These are phyloP conservation scores for Lepus timidus DNA, from an alignment of 2,113 vertebrate species.

Conservation along the genomic window DNA sequence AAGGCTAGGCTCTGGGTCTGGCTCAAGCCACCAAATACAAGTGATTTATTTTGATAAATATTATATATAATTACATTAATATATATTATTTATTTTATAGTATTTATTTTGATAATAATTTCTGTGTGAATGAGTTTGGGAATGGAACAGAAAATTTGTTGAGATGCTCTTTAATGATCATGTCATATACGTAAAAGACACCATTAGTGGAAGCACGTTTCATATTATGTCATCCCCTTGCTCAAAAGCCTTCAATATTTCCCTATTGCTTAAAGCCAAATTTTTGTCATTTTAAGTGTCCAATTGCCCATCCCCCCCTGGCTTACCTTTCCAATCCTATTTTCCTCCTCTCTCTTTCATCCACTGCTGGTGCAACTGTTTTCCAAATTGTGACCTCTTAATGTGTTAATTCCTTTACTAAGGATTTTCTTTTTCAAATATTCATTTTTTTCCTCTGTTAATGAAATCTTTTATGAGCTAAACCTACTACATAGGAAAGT, in stretches of 20 bases:
- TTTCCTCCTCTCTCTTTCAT: not conserved
- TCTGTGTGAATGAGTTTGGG: not conserved
- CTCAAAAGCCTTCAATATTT: not conserved
- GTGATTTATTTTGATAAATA: not conserved
- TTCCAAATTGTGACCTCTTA: not conserved
- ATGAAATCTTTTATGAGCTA: not conserved
- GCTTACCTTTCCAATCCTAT: not conserved
- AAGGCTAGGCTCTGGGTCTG: not conserved
- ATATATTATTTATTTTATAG: no score
- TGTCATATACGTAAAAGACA: not conserved
- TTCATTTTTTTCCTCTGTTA: not conserved
- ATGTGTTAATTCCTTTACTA: not conserved
- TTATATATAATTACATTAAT: no score
- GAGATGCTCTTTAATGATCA: not conserved
- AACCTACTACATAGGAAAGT: not conserved
- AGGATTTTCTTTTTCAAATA: not conserved
- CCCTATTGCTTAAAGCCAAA: not conserved
- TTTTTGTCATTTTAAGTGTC: not conserved
- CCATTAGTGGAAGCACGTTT: not conserved
- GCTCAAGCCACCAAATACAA: not conserved
- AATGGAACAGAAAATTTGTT: not conserved
- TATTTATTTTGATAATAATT: no score
- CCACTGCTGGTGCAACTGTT: not conserved
- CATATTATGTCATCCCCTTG: not conserved
- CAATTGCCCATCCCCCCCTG: not conserved